phyloP scores from a whole-genome alignment of 2,797 vertebrate genomes.

The Pseudomugil tenellus region DNA sequence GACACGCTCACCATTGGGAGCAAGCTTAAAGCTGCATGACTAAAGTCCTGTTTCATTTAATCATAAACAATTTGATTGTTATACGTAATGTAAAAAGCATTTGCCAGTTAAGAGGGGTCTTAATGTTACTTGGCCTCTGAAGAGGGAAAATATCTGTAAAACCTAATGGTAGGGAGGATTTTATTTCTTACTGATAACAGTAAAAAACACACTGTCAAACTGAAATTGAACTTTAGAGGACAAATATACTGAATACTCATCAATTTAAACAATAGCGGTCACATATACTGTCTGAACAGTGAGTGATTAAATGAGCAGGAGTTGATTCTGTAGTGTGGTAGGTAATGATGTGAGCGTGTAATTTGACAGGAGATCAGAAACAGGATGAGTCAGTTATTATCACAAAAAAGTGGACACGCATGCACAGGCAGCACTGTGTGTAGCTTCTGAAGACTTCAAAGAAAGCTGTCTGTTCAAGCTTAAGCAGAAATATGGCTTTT shows the following conservation, averaged over 20 bases:
- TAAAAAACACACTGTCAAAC: background rate
- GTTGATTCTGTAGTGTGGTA: background rate
- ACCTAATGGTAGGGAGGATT: background rate
- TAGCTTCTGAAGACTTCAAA: slow-evolving; percentile 2
- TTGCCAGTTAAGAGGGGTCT: background rate
- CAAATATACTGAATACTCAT: background rate
- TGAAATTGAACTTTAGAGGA: background rate
- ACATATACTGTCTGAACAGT: background rate
- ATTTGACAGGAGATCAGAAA: background rate
- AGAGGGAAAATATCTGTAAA: background rate
- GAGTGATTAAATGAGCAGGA: background rate
- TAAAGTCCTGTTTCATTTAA: too few relatives aligned
- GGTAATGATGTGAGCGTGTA: background rate
- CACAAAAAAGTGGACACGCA: slow-evolving; percentile 6
- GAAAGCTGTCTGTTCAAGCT: slow-evolving; percentile 59
- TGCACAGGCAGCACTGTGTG: slow-evolving; percentile 4
- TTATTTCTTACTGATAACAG: background rate
- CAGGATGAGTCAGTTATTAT: slow-evolving; percentile 18
- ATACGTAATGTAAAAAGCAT: background rate
- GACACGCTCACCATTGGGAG: background rate
- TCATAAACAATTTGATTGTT: background rate
- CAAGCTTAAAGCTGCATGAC: background rate
- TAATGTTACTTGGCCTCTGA: background rate
- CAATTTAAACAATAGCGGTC: background rate
- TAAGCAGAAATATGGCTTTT: slow-evolving; percentile 43